A percentile compares a stretch with the other conserved stretches of the same genome.
Evolutionary conservation across 2,888 invertebrate species (phyloP).

Genomic region (Pristionchus fissidentatus): DNA sequence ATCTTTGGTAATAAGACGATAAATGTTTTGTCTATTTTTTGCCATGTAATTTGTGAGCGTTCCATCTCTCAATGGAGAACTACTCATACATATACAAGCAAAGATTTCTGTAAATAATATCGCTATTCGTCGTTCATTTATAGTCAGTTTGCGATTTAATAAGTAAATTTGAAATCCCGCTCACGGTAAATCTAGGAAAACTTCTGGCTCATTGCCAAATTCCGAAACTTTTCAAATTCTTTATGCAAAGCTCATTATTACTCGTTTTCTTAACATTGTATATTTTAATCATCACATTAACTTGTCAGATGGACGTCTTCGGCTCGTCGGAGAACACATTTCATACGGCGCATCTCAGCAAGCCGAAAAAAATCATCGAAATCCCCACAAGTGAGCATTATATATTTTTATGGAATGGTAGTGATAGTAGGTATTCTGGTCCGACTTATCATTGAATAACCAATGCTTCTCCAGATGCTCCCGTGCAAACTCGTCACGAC

Average conservation of each 20-base stretch:
- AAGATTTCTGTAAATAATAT: no score
- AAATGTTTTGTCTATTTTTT: no score
- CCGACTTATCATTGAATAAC: no score
- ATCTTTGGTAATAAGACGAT: neutral
- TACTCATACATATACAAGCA: no score
- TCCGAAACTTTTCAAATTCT: neutral
- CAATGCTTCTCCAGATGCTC: conserved; percentile 70
- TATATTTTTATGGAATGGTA: no score
- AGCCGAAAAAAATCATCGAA: conserved; percentile 57
- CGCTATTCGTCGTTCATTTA: no score
- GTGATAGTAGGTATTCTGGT: neutral
- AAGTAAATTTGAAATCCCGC: neutral
- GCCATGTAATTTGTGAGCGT: no score
- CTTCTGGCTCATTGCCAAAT: neutral
- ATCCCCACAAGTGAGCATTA: conserved; percentile 63
- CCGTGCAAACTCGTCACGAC: conserved; percentile 61
- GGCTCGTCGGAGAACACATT: conserved; percentile 57
- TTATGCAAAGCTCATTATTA: neutral
- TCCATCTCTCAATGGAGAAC: no score
- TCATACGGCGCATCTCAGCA: conserved; percentile 52
- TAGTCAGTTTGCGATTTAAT: neutral
- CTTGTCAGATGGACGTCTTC: conserved; percentile 56
- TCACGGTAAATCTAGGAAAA: neutral
- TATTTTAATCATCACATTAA: neutral
- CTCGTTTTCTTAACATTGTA: neutral